Conservation (phyloP, 2,888 invertebrate genomes). For the Volucella inflata region DNA sequence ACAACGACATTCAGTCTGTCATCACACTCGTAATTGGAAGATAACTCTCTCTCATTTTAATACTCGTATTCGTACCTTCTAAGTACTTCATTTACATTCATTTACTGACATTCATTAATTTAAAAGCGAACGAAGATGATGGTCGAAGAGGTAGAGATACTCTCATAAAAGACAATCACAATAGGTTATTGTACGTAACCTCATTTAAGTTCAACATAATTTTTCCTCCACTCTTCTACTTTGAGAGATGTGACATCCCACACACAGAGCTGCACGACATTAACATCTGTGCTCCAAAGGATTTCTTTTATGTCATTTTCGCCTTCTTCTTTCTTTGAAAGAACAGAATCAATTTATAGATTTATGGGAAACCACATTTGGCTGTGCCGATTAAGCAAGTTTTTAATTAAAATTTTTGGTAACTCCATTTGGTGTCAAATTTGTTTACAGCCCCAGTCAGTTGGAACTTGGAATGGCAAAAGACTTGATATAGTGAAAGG, state of each 20-base stretch:
- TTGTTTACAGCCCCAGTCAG: not conserved
- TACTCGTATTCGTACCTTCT: conserved; percentile 2
- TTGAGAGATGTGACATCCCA: conserved; percentile 11
- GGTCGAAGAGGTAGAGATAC: not conserved
- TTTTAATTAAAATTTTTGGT: not conserved
- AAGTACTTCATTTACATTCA: conserved; percentile 34
- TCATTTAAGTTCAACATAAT: conserved; percentile 23
- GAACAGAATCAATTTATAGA: too few species aligned
- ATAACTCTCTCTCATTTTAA: not conserved
- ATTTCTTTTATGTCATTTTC: not conserved
- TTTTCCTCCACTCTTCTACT: not conserved
- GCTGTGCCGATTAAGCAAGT: too few species aligned
- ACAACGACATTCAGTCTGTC: conserved; percentile 13
- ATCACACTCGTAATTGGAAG: conserved; percentile 13
- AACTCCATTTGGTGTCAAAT: not conserved
- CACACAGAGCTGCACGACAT: conserved; percentile 3
- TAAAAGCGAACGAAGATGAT: conserved; percentile 2
- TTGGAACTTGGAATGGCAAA: too few species aligned
- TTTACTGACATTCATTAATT: conserved; percentile 19
- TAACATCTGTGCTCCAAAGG: conserved; percentile 13
- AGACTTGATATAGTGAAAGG: too few species aligned
- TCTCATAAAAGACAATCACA: conserved; percentile 18
- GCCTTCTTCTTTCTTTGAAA: too few species aligned
- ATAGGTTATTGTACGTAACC: conserved; percentile 32
- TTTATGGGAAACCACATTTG: too few species aligned